Base-by-base conservation (phyloP, 2,888 invertebrate species). In the Macrophya alboannulata region DNA sequence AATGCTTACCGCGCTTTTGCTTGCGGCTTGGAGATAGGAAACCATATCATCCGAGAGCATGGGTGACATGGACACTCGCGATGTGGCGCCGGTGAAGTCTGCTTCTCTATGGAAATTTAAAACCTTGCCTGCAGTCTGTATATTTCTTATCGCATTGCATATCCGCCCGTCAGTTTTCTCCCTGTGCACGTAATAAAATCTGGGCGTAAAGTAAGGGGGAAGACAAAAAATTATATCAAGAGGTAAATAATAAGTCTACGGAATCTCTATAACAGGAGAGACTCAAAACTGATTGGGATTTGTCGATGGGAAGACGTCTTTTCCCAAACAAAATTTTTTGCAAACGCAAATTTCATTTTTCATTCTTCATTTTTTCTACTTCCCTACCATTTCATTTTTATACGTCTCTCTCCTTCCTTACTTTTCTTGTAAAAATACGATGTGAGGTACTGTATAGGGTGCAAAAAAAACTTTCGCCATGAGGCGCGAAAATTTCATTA, bases 1-100 rank as follows among this genome's bases (percentile, higher is more conserved):
- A 92, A 89, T 91, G 91, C 91, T 91, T 90, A 90, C 91, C 90
- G 87, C 90, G 90, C 90, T 87, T 51, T 77, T 31, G 43, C 43
- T 48, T 55, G 48, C 77, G 77, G 55, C 55, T 77, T 4, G 17
- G 77, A 77, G 77, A 77, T 77, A 77, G 77, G 51, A 31, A 51
- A 77, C 31, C 77, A 81, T 31, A 31, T 81, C 81, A 43, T 81
- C 40, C 62, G 62, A 81, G 62, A 81, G 43, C 62, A 81, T 45
- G 43, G 81, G 4, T 59, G 81, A 81, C 45, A 81, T 51, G 59
- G 81, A 81, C 65, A 81, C 81, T 65, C n/a, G 43, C 43, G 62
- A 77, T 40, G 81, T 77, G 77, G 40, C 45, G 62, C 62, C 77
- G 43, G 2, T 21, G n/a, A 25, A 62, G 43, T 62, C 40, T 62